These are phyloP conservation scores for Abramis brama DNA, from an alignment of 2,113 vertebrate species.

Conservation along the genomic window DNA sequence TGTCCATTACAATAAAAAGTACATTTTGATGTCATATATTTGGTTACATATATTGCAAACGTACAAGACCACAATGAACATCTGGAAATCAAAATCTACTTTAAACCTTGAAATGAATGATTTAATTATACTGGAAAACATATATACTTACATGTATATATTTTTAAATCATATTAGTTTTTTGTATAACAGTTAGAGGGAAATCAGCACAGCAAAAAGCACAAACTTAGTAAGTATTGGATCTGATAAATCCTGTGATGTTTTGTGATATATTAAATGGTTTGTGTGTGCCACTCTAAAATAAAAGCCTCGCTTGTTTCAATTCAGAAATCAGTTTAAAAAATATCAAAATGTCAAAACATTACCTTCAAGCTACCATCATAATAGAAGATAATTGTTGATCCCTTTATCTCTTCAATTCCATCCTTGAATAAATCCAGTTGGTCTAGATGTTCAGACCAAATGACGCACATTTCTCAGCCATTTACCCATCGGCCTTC, in stretches of 20 bases:
- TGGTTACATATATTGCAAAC: no score
- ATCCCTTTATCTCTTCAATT: neutral
- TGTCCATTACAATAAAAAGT: no score
- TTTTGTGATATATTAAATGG: neutral
- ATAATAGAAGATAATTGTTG: neutral
- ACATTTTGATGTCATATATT: no score
- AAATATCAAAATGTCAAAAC: neutral
- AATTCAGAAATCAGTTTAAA: neutral
- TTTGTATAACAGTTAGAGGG: neutral
- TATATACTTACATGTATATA: no score
- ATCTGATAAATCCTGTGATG: neutral
- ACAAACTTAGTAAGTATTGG: neutral
- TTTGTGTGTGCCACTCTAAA: neutral
- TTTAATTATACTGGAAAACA: no score
- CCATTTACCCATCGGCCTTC: constrained; percentile 1
- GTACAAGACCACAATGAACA: no score
- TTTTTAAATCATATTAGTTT: no score
- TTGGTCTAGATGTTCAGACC: neutral
- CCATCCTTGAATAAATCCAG: neutral
- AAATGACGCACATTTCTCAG: neutral
- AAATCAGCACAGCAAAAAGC: neutral
- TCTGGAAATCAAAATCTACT: no score
- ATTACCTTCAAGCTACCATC: neutral
- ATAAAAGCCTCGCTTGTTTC: neutral
- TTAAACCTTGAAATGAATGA: no score